Conservation (phyloP, 2,888 invertebrate genomes). For the Unio pictorum region DNA sequence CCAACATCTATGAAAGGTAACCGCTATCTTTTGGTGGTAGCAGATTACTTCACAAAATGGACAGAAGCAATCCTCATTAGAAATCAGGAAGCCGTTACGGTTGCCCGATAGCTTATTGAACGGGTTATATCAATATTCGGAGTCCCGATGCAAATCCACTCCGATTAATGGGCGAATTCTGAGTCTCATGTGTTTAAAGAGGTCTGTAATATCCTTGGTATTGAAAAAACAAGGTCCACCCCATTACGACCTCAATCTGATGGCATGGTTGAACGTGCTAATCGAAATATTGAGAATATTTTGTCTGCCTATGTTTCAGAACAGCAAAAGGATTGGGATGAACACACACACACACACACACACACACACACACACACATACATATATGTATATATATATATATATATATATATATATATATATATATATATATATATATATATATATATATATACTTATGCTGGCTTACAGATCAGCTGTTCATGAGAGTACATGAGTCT, state of each 20-base stretch:
- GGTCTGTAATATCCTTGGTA: conserved; percentile 10
- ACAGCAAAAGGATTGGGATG: conserved; percentile 23
- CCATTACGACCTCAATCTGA: conserved; percentile 21
- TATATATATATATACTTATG: conserved; percentile 22
- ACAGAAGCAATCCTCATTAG: conserved; percentile 12
- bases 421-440: too few species aligned
- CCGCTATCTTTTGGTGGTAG: conserved; percentile 11
- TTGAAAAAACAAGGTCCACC: conserved; percentile 18
- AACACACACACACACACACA: too few species aligned
- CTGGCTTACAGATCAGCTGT: conserved; percentile 20
- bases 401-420: too few species aligned
- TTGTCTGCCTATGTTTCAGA: conserved; percentile 16
- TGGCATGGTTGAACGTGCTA: conserved; percentile 18
- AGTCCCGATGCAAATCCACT: conserved; percentile 11
- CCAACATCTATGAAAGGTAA: conserved; percentile 11
- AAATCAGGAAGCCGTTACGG: conserved; percentile 9
- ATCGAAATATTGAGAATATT: conserved; percentile 17
- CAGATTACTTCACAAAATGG: conserved; percentile 16
- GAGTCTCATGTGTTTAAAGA: conserved; percentile 10
- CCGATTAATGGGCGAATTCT: conserved; percentile 15
- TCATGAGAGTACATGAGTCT: conserved; percentile 18
- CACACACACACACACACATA: too few species aligned
- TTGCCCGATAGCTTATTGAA: conserved; percentile 8
- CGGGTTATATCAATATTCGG: conserved; percentile 15
- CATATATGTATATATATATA: too few species aligned